phyloP scores from a whole-genome alignment of 1,140 invertebrate species.

The Bathynomus jamesi region DNA sequence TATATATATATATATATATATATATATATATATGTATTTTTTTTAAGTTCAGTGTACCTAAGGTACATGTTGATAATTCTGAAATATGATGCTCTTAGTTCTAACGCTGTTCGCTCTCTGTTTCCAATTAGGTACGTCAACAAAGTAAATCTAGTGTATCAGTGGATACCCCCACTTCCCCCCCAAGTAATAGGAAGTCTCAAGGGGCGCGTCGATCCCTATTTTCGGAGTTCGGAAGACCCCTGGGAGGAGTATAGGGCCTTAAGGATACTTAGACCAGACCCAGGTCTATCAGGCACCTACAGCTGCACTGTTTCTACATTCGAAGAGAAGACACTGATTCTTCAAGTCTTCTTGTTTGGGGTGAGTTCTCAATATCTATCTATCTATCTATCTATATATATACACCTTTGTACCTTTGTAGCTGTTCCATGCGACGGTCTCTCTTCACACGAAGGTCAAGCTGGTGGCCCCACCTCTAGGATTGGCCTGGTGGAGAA shows the following conservation, averaged over 20 bases:
- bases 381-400: not conserved
- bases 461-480: not conserved
- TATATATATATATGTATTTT: conserved; percentile 3
- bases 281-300: conserved; percentile 11
- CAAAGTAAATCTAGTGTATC: conserved; percentile 14
- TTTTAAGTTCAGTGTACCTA: too few relatives aligned
- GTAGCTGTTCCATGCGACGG: not conserved
- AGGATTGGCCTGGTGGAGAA: too few relatives aligned
- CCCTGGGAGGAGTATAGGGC: conserved; percentile 5
- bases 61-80: not conserved
- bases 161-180: conserved; percentile 10
- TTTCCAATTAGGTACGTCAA: conserved; percentile 12
- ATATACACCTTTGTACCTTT: not conserved
- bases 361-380: conserved; percentile 5
- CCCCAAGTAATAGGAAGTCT: conserved; percentile 8
- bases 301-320: conserved; percentile 14
- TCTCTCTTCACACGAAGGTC: not conserved
- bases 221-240: not conserved
- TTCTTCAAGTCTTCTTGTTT: conserved; percentile 9
- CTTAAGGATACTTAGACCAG: conserved; percentile 10
- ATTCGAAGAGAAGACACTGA: conserved; percentile 13
- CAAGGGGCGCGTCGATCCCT: conserved; percentile 4
- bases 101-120: too few relatives aligned
- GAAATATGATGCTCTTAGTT: not conserved
- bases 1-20: conserved; percentile 11